Percentiles rank a stretch among this genome's conserved stretches.
Conservation (phyloP, 2,797 vertebrate species). For the Tinamus major region DNA sequence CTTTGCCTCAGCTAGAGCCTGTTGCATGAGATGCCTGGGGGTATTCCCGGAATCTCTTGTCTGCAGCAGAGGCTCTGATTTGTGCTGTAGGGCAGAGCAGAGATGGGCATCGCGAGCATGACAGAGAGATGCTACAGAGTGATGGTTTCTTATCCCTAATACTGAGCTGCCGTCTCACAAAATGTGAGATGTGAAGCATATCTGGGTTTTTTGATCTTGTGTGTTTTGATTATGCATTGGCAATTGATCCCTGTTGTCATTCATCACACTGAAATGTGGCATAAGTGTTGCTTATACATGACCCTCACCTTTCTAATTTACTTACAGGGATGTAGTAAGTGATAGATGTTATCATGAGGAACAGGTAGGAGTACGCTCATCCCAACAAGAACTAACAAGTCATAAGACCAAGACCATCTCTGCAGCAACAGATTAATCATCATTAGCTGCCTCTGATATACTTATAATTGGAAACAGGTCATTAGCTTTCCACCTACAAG, state of each 20-base stretch:
- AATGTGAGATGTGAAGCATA: neutral
- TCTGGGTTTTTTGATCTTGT: neutral
- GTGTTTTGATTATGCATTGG: neutral
- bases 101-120: neutral
- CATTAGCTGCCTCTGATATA: conserved; percentile 34
- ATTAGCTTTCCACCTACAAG: conserved; percentile 28
- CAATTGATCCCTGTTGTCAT: neutral
- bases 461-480: conserved; percentile 26
- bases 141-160: neutral
- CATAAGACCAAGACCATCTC: conserved; percentile 27
- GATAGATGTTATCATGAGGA: conserved; percentile 35
- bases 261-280: neutral
- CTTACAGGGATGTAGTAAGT: conserved; percentile 33
- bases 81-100: fast-evolving
- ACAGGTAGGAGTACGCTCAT: conserved; percentile 39
- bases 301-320: neutral
- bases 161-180: neutral
- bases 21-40: neutral
- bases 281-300: neutral
- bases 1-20: neutral
- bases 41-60: neutral
- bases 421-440: conserved; percentile 57
- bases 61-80: neutral
- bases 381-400: conserved; percentile 10
- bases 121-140: neutral